Evolutionary conservation across 2,113 vertebrate genomes (phyloP).

Genomic region (Nothoprocta pentlandii): DNA sequence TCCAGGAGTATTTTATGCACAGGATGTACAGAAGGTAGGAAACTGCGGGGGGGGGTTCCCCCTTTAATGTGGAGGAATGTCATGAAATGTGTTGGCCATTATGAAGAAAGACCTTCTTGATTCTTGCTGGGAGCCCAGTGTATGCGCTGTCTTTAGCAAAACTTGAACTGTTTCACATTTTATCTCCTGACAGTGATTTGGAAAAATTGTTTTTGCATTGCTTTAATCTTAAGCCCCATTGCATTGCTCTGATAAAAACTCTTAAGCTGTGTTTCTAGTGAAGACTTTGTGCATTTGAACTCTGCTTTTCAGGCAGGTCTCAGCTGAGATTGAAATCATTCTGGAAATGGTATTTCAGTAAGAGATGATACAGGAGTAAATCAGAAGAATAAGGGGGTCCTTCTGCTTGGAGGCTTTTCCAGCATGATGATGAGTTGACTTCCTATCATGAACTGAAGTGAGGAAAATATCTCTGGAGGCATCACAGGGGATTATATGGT

Average conservation of each 20-base stretch:
- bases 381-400: neutral
- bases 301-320: neutral
- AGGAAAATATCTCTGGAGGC: neutral
- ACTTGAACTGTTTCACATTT: neutral
- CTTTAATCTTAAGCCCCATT: neutral
- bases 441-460: neutral
- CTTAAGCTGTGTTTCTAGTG: neutral
- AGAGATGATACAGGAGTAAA: neutral
- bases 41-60: neutral
- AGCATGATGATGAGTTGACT: neutral
- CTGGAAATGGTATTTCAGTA: neutral
- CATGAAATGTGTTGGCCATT: slow-evolving; percentile 24
- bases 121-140: neutral
- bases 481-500: neutral
- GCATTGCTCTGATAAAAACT: neutral
- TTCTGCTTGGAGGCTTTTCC: neutral
- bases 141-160: neutral
- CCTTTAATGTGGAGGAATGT: neutral
- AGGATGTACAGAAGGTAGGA: slow-evolving; percentile 1
- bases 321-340: neutral
- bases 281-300: neutral
- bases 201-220: neutral
- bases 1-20: neutral
- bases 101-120: neutral
- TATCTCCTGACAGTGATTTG: neutral